A percentile compares a stretch with the other conserved stretches of the same genome.
These are phyloP conservation scores for Liparis tanakae DNA, from an alignment of 2,797 vertebrate genomes.

Conservation along the genomic window DNA sequence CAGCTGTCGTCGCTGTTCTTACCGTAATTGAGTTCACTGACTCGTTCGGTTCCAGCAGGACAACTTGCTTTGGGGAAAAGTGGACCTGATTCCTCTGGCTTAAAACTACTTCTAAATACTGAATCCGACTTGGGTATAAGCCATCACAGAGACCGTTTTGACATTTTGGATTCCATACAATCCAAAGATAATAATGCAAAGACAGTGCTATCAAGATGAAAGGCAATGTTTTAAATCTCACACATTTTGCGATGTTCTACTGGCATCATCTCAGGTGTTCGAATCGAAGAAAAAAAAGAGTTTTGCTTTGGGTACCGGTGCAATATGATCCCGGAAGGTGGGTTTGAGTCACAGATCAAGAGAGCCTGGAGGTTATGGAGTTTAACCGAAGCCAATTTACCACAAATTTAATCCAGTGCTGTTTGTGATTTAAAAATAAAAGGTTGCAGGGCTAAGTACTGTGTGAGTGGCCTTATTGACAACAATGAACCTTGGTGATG, in stretches of 20 bases:
- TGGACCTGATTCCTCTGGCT: neutral
- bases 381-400: too few relatives aligned
- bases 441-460: too few relatives aligned
- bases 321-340: too few relatives aligned
- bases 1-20: constrained; percentile 27
- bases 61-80: neutral
- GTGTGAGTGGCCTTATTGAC: too few relatives aligned
- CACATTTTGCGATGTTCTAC: too few relatives aligned
- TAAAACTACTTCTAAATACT: neutral
- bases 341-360: too few relatives aligned
- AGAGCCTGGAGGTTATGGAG: too few relatives aligned
- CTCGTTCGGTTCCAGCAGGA: constrained; percentile 32
- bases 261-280: neutral
- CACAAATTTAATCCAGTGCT: too few relatives aligned
- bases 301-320: too few relatives aligned
- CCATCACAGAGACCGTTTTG: neutral
- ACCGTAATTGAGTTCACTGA: constrained; percentile 25
- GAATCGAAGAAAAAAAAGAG: too few relatives aligned
- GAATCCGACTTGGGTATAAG: neutral
- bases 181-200: neutral
- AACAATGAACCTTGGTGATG: too few relatives aligned
- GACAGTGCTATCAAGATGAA: neutral
- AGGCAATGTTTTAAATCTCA: neutral
- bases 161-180: neutral
- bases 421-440: too few relatives aligned